Conservation (phyloP, 2,888 invertebrate species). For the Icerya purchasi region DNA sequence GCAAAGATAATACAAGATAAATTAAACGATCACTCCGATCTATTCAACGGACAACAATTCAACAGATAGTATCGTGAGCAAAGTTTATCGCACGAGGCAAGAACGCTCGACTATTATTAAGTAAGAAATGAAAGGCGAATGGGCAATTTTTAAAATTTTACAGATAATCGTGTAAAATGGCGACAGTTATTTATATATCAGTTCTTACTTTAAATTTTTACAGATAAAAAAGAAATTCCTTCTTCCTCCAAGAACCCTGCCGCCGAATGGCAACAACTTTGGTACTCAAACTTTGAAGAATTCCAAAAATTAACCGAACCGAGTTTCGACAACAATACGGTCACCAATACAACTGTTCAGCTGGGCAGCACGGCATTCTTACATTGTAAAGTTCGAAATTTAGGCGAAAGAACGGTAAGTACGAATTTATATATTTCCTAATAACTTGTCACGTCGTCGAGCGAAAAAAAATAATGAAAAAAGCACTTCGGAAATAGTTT, state of each 20-base stretch:
- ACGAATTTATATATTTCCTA: neutral
- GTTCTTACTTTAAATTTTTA: neutral
- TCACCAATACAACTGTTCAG: slow-evolving; percentile 52
- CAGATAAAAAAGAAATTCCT: slow-evolving; percentile 15
- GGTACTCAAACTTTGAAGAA: slow-evolving; percentile 36
- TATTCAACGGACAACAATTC: too few relatives aligned
- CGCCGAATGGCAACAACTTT: slow-evolving; percentile 41
- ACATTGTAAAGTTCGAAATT: slow-evolving; percentile 49
- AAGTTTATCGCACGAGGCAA: too few relatives aligned
- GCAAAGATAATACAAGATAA: too few relatives aligned
- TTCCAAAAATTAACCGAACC: slow-evolving; percentile 28
- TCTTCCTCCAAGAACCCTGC: slow-evolving; percentile 8
- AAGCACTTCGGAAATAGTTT: slow-evolving; percentile 4
- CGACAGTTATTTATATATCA: too few relatives aligned
- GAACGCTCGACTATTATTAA: too few relatives aligned
- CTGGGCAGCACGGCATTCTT: slow-evolving; percentile 56
- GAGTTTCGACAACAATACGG: slow-evolving; percentile 43
- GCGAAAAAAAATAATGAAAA: slow-evolving; percentile 2
- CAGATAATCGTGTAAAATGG: too few relatives aligned
- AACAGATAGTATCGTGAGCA: too few relatives aligned
- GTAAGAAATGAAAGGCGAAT: too few relatives aligned
- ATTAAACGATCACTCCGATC: too few relatives aligned
- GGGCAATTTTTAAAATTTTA: too few relatives aligned
- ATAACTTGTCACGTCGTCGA: slow-evolving; percentile 2
- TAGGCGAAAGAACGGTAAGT: slow-evolving; percentile 48